These are phyloP conservation scores for Synanthedon andrenaeformis DNA, from an alignment of 2,888 invertebrate genomes.

Conservation along the genomic window DNA sequence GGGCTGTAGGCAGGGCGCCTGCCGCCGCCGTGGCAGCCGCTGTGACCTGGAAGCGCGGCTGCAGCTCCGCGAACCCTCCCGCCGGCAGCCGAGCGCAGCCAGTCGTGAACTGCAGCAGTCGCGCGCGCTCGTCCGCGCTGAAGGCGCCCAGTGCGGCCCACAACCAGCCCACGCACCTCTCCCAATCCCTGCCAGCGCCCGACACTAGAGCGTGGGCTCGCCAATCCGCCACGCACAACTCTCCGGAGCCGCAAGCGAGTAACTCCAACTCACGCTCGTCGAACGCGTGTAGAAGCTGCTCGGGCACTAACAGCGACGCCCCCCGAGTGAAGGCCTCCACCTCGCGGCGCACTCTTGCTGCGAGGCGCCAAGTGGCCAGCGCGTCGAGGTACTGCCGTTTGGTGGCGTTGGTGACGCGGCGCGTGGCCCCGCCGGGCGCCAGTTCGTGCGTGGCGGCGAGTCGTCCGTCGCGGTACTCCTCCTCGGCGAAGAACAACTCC, in stretches of 20 bases:
- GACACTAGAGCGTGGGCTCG: conserved; percentile 88
- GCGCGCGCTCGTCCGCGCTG: conserved; percentile 87
- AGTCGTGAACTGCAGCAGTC: conserved; percentile 85
- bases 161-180: conserved; percentile 88
- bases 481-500: conserved; percentile 90
- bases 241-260: conserved; percentile 92
- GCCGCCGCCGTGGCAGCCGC: conserved; percentile 91
- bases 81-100: conserved; percentile 89
- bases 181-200: conserved; percentile 84
- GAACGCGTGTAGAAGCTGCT: conserved; percentile 92
- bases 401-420: conserved; percentile 73
- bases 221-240: conserved; percentile 91
- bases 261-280: conserved; percentile 97
- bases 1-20: conserved; percentile 92
- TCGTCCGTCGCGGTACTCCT: conserved; percentile 85
- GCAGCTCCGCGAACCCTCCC: conserved; percentile 80
- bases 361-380: conserved; percentile 88
- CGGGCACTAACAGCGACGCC: conserved; percentile 90
- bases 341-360: conserved; percentile 84
- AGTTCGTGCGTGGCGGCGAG: conserved; percentile 84
- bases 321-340: conserved; percentile 91
- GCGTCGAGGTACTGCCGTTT: conserved; percentile 89
- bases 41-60: conserved; percentile 92
- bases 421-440: conserved; percentile 83
- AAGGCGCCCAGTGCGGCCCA: conserved; percentile 92